Evolutionary conservation across 2,888 invertebrate genomes (phyloP), one percentile per base, ranked within the genome.

Genomic region (Chironomus riparius): DNA sequence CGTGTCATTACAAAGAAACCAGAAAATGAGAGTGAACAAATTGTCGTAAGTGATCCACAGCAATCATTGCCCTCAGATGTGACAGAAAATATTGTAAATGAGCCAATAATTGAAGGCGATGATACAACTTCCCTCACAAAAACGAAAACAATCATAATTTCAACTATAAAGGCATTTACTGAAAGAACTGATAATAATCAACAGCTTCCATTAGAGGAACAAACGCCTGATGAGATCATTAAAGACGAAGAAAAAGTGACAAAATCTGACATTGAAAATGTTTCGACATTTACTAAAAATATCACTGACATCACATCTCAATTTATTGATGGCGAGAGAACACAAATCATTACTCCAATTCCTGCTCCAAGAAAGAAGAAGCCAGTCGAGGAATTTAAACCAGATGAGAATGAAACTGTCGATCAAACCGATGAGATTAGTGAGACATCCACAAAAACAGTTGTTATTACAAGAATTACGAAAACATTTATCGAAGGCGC

Each of bases 291-390:
- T 10, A 24, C 65, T 65, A 65, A 68, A 47, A 47, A 74, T 65
- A 50, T 72, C 28, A 18, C 12, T 47, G 48, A 74, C 22, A 22
- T 48, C 18, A 74, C 74, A 2, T n/a, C 48, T 13, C 65, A 47
- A 38, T 73, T 73, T 50, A 18, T 73, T 4, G 72, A 73, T 24
- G 47, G 18, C 5, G 72, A 73, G 38, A 38, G 10, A 38, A 38
- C 38, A 73, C 28, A 38, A 10, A 7, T 38, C 10, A 10, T 38
- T 18, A 24, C 24, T 48, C 74, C 74, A 5, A 68, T 74, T 28
- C 74, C 74, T 12, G 74, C 74, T 21, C 74, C 74, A 48, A n/a
- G 74, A 47, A 47, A 21, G n/a, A 74, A 74, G 24, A 74, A 74
- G 38, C n/a, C 24, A 15, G 1, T 15, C 7, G 21, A 21, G 13